Base-by-base conservation (phyloP, 1,140 invertebrate genomes). In the Lepidurus couesii region DNA sequence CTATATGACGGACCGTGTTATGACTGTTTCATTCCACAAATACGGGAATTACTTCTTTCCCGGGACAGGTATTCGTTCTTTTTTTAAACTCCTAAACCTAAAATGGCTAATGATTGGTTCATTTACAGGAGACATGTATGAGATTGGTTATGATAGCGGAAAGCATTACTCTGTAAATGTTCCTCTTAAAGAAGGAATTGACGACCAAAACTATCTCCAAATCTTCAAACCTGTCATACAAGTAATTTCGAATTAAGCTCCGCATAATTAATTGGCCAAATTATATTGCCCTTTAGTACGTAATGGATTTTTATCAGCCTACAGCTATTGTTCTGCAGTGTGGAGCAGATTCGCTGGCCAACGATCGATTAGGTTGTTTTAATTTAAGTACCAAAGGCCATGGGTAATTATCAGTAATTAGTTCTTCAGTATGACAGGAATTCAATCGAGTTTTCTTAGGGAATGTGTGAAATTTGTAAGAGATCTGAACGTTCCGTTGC, bases 11-110 rank as follows among this genome's bases (percentile, higher is more conserved):
- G 98, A 99, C 85, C 87, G 98, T 75, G 98, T 99, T 0, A 99
- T 99, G 98, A 99, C 98, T 0, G 97, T 99, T 1, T 98, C 96
- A 24, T 99, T 99, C 85, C 98, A 99, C 84, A 98, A 98, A 86
- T 99, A 98, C 86, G 98, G 97, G 8, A 97, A 98, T 83, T 98
- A 95, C 82, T 98, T 98, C 84, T 99, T 99, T 83, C 98, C 98
- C 1, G 96, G 97, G 1, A 99, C 97, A 11, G 96, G 89, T 85
- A 75, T 73, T 73, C 42, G 42, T 65, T 10, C 13, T 42, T 7
- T n/a, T 75, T 13, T 0, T 42, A 24, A 24, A 24, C 24, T 75
- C 10, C 9, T 2, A 75, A 13, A 21, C 1, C 0, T 42, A 24
- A 13, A 24, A 13, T n/a, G 26, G 7, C 16, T 75, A 13, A n/a